These are phyloP conservation scores for Acromyrmex echinatior DNA, from an alignment of 1,140 invertebrate genomes.

Conservation along the genomic window DNA sequence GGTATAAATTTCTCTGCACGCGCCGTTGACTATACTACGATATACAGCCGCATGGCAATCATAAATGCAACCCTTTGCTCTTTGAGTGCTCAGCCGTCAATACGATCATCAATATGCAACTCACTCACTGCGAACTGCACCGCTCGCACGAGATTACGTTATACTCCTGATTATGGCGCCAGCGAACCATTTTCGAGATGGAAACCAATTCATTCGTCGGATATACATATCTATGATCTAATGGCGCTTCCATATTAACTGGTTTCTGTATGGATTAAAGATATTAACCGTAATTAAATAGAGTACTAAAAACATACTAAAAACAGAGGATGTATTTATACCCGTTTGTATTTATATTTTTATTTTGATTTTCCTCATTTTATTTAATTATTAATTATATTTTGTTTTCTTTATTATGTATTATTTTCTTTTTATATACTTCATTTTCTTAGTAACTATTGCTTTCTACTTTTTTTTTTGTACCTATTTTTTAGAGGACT, in stretches of 20 bases:
- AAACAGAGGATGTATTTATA: neutral
- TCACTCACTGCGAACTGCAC: slow-evolving; percentile 45
- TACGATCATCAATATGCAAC: slow-evolving; percentile 58
- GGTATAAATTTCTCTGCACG: slow-evolving; percentile 53
- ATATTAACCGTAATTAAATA: neutral
- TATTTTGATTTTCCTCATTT: no score
- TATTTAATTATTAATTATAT: no score
- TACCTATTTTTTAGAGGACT: no score
- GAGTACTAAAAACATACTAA: neutral
- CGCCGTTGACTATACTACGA: slow-evolving; percentile 22
- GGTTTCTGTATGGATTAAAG: neutral
- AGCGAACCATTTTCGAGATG: slow-evolving; percentile 50
- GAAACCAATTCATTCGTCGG: slow-evolving; percentile 43
- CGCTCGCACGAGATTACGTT: slow-evolving; percentile 59
- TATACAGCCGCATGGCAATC: slow-evolving; percentile 16
- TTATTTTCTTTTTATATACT: no score
- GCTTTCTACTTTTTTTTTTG: no score
- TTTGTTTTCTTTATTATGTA: no score
- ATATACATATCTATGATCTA: slow-evolving; percentile 34
- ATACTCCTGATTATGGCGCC: slow-evolving; percentile 54
- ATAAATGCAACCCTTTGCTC: slow-evolving; percentile 55
- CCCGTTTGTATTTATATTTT: neutral
- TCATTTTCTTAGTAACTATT: no score
- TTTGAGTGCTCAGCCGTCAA: slow-evolving; percentile 52
- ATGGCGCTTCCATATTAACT: neutral